Evolutionary conservation across 1,140 invertebrate genomes (phyloP), one percentile per base, ranked within the genome.

Genomic region (Aphelenchoides avenae): DNA sequence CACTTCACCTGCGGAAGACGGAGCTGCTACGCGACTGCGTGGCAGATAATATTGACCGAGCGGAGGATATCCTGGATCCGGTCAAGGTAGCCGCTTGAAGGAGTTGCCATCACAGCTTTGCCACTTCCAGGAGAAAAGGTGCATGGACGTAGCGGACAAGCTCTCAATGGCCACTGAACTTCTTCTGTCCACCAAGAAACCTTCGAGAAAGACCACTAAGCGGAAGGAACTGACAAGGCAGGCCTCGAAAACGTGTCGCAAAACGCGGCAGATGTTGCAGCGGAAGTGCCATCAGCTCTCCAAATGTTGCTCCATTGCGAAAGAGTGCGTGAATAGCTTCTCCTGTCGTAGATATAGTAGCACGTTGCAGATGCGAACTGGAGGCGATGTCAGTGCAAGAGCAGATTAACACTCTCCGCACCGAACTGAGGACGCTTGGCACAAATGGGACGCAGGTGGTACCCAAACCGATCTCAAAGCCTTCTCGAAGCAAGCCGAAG

Each of bases 271-370:
- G 39, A 24, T 30, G 15, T 24, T 46, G 3, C 27, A 46, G 11
- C n/a, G 43, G 34, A 46, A 46, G 13, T 46, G 43, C 34, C 43
- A 46, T 27, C 43, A 41, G 39, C 24, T 46, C 3, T n/a, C 43
- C 3, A 46, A 46, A 15, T 46, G 43, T 46, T 46, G 43, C n/a
- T 18, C 43, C 18, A 46, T 46, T 15, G 3, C 43, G 3, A 46
- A 46, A 13, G 43, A 46, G 24, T 46, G 39, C 39, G 7, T n/a
- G n/a, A n/a, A n/a, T n/a, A n/a, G n/a, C n/a, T n/a, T n/a, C n/a
- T n/a, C n/a, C n/a, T n/a, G n/a, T n/a, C n/a, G n/a, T n/a, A n/a
- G n/a, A n/a, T n/a, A n/a, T n/a, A n/a, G n/a, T n/a, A n/a, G n/a
- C n/a, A n/a, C n/a, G n/a, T n/a, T n/a, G n/a, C n/a, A n/a, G n/a